Evolutionary conservation across 2,113 vertebrate genomes (phyloP).

Genomic region (Archocentrus centrarchus): DNA sequence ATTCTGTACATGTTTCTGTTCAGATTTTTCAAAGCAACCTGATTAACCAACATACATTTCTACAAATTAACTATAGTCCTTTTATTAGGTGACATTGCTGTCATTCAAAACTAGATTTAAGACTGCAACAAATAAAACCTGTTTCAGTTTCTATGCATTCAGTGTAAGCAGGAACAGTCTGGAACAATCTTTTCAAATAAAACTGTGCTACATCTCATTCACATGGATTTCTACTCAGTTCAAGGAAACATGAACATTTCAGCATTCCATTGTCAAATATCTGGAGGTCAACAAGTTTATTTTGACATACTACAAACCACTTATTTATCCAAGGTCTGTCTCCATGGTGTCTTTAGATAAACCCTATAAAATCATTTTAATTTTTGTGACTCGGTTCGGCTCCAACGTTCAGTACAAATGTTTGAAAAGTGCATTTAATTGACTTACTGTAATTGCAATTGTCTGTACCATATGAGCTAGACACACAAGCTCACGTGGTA

Average conservation of each 20-base stretch:
- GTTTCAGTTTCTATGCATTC: too few species aligned
- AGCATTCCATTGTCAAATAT: background rate
- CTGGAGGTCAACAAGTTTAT: background rate
- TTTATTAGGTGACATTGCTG: too few species aligned
- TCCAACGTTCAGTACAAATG: background rate
- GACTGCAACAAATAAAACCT: too few species aligned
- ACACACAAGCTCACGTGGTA: background rate
- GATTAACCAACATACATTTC: too few species aligned
- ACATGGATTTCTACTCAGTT: background rate
- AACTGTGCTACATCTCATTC: background rate
- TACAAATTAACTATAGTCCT: too few species aligned
- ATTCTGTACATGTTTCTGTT: too few species aligned
- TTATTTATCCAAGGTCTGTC: background rate
- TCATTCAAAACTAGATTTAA: too few species aligned
- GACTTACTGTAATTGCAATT: too few species aligned
- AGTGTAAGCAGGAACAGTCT: background rate
- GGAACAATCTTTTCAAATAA: background rate
- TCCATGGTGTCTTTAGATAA: background rate
- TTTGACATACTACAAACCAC: background rate
- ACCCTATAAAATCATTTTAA: background rate
- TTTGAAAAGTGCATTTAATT: background rate
- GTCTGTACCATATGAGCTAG: background rate
- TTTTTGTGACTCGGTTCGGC: background rate
- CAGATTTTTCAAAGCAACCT: too few species aligned
- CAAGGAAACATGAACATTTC: background rate